Evolutionary conservation across 2,113 vertebrate species (phyloP), one percentile per base, ranked within the genome.

Genomic region (Eulemur macaco): DNA sequence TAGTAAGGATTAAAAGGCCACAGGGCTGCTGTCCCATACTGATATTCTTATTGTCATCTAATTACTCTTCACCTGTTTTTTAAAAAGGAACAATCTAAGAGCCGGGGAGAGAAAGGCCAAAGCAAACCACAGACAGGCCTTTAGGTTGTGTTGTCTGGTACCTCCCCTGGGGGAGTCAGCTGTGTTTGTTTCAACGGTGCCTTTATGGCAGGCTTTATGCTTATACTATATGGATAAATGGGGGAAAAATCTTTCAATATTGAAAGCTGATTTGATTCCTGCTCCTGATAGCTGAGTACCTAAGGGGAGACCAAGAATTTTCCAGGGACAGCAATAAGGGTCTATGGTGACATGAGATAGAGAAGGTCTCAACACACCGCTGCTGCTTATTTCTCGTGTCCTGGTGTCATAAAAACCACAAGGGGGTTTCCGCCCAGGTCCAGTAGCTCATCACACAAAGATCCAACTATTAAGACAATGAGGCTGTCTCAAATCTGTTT

Each of bases 161-260:
- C 10, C 37, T 15, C 9, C 4, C 1, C 1, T 5, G 6, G 10
- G 31, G 34, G 5, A 12, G 7, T 9, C 60, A 27, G 17, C 58
- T 58, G 25, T 37, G 25, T 23, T 86, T 63, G 45, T 58, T 73
- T 94, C 63, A 63, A 64, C 50, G 58, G 25, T 31, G 37, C 12
- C 39, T 31, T 77, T 42, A 45, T 8, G 29, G 7, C 50, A 56
- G 18, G 18, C 6, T 76, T 80, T 47, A 14, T n/a, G 1, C 20
- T 81, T 58, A 42, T 42, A 31, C 12, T 58, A 50, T 68, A 15
- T 81, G 14, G 25, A 74, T 63, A 82, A 77, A 86, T 54, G 6
- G 25, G 12, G 15, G 29, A 6, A 15, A 39, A 20, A 47, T 9
- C 7, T 89, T 94, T 45, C 60, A 50, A 34, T 78, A 47, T 9